A percentile compares a stretch with the other conserved stretches of the same genome.
Evolutionary conservation across 2,113 vertebrate genomes (phyloP).

Genomic region (Maccullochella peelii): DNA sequence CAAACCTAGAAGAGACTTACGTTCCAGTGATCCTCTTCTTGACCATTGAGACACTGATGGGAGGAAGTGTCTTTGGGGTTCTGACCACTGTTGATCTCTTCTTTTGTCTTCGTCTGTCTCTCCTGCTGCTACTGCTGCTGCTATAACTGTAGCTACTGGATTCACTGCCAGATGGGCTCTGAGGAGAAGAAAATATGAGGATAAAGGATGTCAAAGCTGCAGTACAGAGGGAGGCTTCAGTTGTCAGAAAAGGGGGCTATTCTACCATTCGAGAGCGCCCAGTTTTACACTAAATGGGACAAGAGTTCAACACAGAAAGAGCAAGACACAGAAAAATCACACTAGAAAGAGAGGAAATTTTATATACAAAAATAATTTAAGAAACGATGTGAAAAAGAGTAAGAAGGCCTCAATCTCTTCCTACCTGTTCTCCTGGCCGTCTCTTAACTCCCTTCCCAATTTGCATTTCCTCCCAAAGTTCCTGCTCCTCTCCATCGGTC

Average conservation of each 20-base stretch:
- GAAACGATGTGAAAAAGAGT: not conserved
- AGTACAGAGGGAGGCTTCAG: not conserved
- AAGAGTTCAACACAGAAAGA: not conserved
- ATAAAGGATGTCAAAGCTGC: conserved; percentile 3
- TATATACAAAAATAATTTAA: not conserved
- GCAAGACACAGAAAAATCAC: not conserved
- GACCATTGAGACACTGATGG: conserved; percentile 86
- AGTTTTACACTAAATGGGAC: not conserved
- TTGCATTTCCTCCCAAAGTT: conserved; percentile 93
- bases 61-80: conserved; percentile 83
- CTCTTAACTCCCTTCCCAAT: conserved; percentile 91
- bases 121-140: conserved; percentile 32
- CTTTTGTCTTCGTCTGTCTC: conserved; percentile 50
- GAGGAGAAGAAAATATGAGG: conserved; percentile 14
- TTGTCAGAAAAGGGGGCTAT: not conserved
- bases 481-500: conserved; percentile 86
- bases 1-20: conserved; percentile 72
- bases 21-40: conserved; percentile 89
- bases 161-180: conserved; percentile 80
- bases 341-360: not conserved
- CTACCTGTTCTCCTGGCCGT: conserved; percentile 81
- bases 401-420: not conserved
- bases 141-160: conserved; percentile 75
- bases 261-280: not conserved
- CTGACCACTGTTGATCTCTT: conserved; percentile 65